Evolutionary conservation across 2,113 vertebrate genomes (phyloP), one percentile per base, ranked within the genome.

Genomic region (Dipodomys spectabilis): DNA sequence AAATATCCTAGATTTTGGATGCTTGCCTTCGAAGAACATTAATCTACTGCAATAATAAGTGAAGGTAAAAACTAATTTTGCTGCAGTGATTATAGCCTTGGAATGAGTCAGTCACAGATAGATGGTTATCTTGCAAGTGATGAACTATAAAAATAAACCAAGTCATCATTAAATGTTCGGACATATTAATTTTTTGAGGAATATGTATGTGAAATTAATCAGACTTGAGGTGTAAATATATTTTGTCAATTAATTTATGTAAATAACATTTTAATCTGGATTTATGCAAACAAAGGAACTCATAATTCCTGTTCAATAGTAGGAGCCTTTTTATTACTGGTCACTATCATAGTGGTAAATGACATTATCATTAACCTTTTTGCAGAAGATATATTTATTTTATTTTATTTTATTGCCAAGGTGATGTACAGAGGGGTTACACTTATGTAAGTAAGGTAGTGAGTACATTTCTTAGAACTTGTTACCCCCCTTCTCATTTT

Each of bases 41-140:
- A 87, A 6, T 84, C 57, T 90, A 16, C 27, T 92, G 18, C 32
- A 95, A 82, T 65, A 86, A 94, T 92, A 64, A 84, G 92, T 92
- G 69, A 91, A 91, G 49, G 8, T 45, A 88, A 68, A 16, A 93
- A 67, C 19, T 75, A 71, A 75, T 73, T 57, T 57, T 82, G 27
- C 2, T 67, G 3, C 4, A 64, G 30, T 90, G 28, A 23, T 19
- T 81, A 23, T 27, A 90, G 1, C 5, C 69, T 49, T 83, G 12
- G 15, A 78, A 2, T 49, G 30, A 90, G 2, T 74, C 30, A 20
- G 7, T 49, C n/a, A 82, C 28, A 89, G 45, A 77, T 44, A 82
- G 69, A 79, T 22, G 5, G 25, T 82, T 86, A 75, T 53, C 30
- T 87, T 73, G 7, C 82, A 19, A 93, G 28, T 88, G 89, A 81